Conservation (phyloP, 2,113 vertebrate genomes). For the Coryphaenoides rupestris region DNA sequence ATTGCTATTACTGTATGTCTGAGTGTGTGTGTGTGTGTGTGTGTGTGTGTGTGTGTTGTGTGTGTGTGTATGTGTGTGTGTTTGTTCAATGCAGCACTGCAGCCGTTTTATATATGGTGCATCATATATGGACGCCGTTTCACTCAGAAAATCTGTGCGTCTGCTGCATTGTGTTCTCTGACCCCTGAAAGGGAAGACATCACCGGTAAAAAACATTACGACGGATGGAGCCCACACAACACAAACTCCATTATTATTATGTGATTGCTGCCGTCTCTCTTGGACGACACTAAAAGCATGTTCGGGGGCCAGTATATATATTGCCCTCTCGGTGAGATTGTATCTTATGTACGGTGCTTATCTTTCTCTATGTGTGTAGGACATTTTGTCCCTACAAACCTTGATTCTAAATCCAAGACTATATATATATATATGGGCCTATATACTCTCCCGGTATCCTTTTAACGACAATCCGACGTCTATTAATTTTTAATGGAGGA, state of each 20-base stretch:
- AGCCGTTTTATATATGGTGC: conserved; percentile 12
- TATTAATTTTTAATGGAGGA: conserved; percentile 62
- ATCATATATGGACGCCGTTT: conserved; percentile 13
- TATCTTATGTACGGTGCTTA: too few relatives aligned
- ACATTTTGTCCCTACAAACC: too few relatives aligned
- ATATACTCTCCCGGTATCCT: too few relatives aligned
- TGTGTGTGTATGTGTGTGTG: neutral
- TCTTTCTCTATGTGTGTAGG: too few relatives aligned
- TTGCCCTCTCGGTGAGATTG: neutral
- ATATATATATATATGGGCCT: too few relatives aligned
- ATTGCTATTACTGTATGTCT: too few relatives aligned
- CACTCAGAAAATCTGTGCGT: neutral
- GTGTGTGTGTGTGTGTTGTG: conserved; percentile 1
- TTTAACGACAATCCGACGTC: conserved; percentile 34
- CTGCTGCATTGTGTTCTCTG: conserved; percentile 14
- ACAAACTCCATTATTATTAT: neutral
- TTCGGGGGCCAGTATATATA: neutral
- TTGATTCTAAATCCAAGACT: neutral
- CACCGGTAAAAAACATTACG: conserved; percentile 3
- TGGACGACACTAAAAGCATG: neutral
- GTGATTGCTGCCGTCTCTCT: neutral
- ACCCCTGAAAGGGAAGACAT: conserved; percentile 13
- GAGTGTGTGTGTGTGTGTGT: conserved; percentile 9
- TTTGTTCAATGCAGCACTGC: neutral
- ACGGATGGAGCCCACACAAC: conserved; percentile 1